Evolutionary conservation across 1,140 invertebrate species (phyloP), one percentile per base, ranked within the genome.

Genomic region (Cecropterus lyciades): DNA sequence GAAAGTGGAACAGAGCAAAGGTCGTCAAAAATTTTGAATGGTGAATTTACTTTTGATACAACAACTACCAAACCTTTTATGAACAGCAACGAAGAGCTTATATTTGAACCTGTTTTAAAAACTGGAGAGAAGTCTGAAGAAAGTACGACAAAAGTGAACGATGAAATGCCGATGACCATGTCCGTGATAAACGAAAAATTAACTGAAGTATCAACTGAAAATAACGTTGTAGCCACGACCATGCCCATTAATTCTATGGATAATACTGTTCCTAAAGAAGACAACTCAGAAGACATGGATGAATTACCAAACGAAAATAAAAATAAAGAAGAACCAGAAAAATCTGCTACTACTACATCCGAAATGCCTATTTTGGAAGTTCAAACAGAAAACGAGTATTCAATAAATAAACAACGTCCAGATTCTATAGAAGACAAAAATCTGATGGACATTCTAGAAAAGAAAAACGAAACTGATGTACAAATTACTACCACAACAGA

Each of bases 341-440:
- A 15, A 37, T 60, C 10, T 24, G 63, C 16, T 72, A 78, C 45
- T 24, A 68, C 65, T 30, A 74, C 51, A 8, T n/a, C 46, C 30
- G 17, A 60, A 53, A 30, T 40, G 1, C 11, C 30, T 11, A 42
- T 37, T 14, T 17, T 40, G 16, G 13, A 42, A 10, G 43, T 20
- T 27, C 15, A 33, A 52, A 52, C 71, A 4, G 46, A 70, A 42
- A 59, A 71, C 24, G 81, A 89, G 63, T 77, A 72, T 70, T 79
- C 77, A 40, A 73, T 78, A n/a, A 70, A 68, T 40, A 63, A 72
- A 78, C 56, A 84, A 72, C 53, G 64, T 77, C 16, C 80, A 86
- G 62, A 80, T 79, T 73, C 76, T 40, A 75, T 89, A 68, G 76
- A 85, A 33, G 74, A 77, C 7, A 65, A 80, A 70, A 51, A 73